Percentiles rank a stretch among this genome's conserved stretches.
phyloP scores from a whole-genome alignment of 2,888 invertebrate species.

The Eubasilissa splendida region DNA sequence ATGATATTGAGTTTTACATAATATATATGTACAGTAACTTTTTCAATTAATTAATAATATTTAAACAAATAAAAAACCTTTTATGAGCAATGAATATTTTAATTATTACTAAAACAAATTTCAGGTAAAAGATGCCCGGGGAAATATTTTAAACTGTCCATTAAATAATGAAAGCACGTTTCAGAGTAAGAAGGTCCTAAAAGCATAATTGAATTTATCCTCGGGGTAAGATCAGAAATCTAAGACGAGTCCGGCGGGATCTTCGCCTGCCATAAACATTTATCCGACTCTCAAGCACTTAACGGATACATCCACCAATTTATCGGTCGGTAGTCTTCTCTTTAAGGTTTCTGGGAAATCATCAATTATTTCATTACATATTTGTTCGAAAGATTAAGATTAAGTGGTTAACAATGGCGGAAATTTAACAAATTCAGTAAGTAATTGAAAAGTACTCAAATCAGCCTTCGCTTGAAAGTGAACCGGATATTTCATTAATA shows the following conservation, averaged over 20 bases:
- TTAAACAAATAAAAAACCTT: not conserved
- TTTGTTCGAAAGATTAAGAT: no score
- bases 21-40: no score
- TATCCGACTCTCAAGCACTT: not conserved
- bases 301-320: constrained; percentile 16
- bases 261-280: constrained; percentile 25
- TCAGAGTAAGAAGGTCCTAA: constrained; percentile 11
- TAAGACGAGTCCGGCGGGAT: constrained; percentile 20
- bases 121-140: not conserved
- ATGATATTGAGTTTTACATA: no score
- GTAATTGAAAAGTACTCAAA: no score
- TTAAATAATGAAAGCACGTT: constrained; percentile 2
- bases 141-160: constrained; percentile 27
- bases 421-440: no score
- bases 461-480: no score
- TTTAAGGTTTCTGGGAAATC: no score
- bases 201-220: constrained; percentile 25
- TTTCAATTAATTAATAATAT: not conserved
- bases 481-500: no score
- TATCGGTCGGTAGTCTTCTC: not conserved
- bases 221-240: constrained; percentile 34
- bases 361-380: no score
- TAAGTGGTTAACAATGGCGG: no score
- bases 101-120: not conserved
- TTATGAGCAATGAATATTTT: not conserved